phyloP scores from a whole-genome alignment of 2,797 vertebrate species.

The Rhynchonycteris naso region DNA sequence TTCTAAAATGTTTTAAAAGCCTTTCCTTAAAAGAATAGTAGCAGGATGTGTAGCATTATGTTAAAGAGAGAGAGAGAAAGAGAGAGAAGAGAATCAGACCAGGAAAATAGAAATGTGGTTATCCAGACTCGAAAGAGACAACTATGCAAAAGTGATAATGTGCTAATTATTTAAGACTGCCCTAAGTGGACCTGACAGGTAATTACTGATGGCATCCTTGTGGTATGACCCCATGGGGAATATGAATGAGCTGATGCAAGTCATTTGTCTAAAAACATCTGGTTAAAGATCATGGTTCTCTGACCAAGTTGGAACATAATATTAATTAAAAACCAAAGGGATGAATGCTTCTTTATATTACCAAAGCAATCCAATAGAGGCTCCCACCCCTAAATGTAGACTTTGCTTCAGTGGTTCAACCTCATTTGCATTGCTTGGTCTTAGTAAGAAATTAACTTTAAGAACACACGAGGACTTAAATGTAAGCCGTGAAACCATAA shows the following conservation, averaged over 20 bases:
- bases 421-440: not conserved
- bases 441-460: slow-evolving; percentile 37
- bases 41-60: not conserved
- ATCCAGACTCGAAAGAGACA: not conserved
- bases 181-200: slow-evolving; percentile 54
- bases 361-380: not conserved
- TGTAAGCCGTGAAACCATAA: no score
- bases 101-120: not conserved
- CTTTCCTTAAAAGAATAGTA: not conserved
- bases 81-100: not conserved
- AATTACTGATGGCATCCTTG: slow-evolving; percentile 52
- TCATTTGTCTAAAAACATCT: slow-evolving; percentile 68
- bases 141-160: not conserved
- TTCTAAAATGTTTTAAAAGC: not conserved
- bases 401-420: not conserved
- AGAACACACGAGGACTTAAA: not conserved
- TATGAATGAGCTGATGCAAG: slow-evolving; percentile 41
- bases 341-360: not conserved
- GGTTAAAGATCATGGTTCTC: slow-evolving; percentile 60
- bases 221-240: not conserved
- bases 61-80: fast-evolving
- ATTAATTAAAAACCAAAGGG: slow-evolving; percentile 66
- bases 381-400: not conserved
- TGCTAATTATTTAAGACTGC: slow-evolving; percentile 65
- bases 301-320: not conserved